Percentiles rank a stretch among this genome's conserved stretches.
Evolutionary conservation across 2,797 vertebrate genomes (phyloP).

Genomic region (Pangasius larnaudii): DNA sequence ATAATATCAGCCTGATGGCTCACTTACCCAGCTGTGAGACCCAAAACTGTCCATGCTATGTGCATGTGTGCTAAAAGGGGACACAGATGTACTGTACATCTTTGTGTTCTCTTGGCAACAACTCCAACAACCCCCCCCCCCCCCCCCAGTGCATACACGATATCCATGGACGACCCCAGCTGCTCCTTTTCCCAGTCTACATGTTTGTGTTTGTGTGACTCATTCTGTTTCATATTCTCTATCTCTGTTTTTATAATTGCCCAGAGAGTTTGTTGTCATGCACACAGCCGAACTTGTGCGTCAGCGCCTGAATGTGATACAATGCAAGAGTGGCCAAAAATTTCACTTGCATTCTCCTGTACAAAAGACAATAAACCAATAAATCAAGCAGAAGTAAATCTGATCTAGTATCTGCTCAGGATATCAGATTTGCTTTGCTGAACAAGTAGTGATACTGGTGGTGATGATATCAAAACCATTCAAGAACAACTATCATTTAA

Average conservation of each 20-base stretch:
- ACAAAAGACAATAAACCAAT: neutral
- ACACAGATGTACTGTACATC: slow-evolving; percentile 25
- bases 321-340: neutral
- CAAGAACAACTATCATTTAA: neutral
- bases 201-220: slow-evolving; percentile 18
- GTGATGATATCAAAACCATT: neutral
- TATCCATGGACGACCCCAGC: slow-evolving; percentile 37
- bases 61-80: slow-evolving; percentile 19
- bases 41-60: neutral
- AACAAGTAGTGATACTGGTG: neutral
- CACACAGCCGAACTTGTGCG: slow-evolving; percentile 12
- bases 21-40: slow-evolving; percentile 20
- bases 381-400: neutral
- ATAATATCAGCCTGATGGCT: slow-evolving; percentile 17
- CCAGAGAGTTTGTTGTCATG: slow-evolving; percentile 23
- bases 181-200: slow-evolving; percentile 23
- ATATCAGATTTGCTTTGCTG: neutral
- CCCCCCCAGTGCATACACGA: neutral
- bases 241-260: slow-evolving; percentile 27
- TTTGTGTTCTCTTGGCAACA: neutral
- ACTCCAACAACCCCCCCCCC: neutral
- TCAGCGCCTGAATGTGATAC: neutral
- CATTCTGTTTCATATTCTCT: slow-evolving; percentile 26
- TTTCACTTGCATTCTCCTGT: neutral
- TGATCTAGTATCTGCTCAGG: neutral